Percentiles rank a stretch among this genome's conserved stretches.
These are phyloP conservation scores for Schizothorax lantsangensis DNA, from an alignment of 2,797 vertebrate genomes.

Conservation along the genomic window DNA sequence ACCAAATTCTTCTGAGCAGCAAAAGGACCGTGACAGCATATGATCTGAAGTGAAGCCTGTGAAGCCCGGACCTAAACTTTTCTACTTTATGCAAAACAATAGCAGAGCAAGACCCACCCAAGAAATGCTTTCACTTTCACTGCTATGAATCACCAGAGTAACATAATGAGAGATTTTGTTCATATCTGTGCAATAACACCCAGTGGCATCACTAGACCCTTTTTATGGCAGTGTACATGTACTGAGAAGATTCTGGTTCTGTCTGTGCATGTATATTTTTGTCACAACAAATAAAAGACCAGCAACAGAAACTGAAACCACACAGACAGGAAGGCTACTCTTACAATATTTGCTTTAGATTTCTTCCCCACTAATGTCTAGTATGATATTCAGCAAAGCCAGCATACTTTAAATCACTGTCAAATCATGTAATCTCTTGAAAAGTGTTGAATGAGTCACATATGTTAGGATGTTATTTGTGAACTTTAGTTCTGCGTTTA, in stretches of 20 bases:
- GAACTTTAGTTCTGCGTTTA: too few relatives aligned
- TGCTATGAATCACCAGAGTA: not conserved
- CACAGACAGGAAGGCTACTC: slow-evolving; percentile 17
- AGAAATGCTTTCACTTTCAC: not conserved
- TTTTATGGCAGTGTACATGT: not conserved
- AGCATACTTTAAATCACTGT: not conserved
- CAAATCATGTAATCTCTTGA: not conserved
- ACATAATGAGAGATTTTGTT: not conserved
- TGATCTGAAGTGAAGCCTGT: not conserved
- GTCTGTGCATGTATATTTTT: not conserved
- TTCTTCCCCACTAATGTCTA: not conserved
- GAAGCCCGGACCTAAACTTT: not conserved
- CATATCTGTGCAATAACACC: not conserved
- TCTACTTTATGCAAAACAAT: not conserved
- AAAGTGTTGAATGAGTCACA: not conserved
- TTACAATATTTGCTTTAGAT: not conserved
- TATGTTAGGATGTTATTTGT: too few relatives aligned
- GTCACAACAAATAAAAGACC: slow-evolving; percentile 64
- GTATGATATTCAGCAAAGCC: not conserved
- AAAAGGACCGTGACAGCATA: not conserved
- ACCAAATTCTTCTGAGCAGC: not conserved
- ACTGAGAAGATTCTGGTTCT: not conserved
- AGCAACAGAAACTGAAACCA: slow-evolving; percentile 64
- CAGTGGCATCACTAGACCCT: not conserved
- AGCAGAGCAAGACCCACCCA: not conserved